Conservation (phyloP, 2,888 invertebrate genomes). For the Embidobia sp. region DNA sequence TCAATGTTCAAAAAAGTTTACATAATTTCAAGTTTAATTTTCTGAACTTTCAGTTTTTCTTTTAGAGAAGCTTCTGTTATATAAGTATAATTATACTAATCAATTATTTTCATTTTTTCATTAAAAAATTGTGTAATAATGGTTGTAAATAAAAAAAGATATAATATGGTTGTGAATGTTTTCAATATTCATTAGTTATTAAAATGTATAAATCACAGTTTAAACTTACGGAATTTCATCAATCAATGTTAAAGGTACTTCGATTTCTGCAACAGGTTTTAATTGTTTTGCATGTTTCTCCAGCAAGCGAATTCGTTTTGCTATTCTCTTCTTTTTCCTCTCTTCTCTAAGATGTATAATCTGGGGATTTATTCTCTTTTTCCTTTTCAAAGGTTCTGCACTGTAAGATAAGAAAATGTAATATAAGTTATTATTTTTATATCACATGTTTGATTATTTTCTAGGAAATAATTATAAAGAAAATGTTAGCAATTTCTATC, state of each 20-base stretch:
- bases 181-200: neutral
- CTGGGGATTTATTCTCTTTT: conserved; percentile 91
- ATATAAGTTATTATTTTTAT: neutral
- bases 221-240: conserved; percentile 86
- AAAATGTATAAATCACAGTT: neutral
- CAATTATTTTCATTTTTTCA: too few species aligned
- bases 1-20: too few species aligned
- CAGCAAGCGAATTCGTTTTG: conserved; percentile 92
- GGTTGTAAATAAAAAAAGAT: too few species aligned
- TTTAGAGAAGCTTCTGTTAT: too few species aligned
- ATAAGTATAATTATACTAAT: too few species aligned
- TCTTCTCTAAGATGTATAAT: conserved; percentile 91
- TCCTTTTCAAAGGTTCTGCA: conserved; percentile 95
- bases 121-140: too few species aligned
- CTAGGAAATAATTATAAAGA: too few species aligned
- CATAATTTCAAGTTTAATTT: too few species aligned
- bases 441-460: too few species aligned
- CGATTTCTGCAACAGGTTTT: conserved; percentile 95
- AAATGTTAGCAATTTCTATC: too few species aligned
- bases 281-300: conserved; percentile 91
- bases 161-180: too few species aligned
- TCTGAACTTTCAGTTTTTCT: too few species aligned
- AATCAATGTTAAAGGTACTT: conserved; percentile 86
- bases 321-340: conserved; percentile 90
- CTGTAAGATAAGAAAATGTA: conserved; percentile 78